These are phyloP conservation scores for Lota lota DNA, from an alignment of 2,113 vertebrate species.

Conservation along the genomic window DNA sequence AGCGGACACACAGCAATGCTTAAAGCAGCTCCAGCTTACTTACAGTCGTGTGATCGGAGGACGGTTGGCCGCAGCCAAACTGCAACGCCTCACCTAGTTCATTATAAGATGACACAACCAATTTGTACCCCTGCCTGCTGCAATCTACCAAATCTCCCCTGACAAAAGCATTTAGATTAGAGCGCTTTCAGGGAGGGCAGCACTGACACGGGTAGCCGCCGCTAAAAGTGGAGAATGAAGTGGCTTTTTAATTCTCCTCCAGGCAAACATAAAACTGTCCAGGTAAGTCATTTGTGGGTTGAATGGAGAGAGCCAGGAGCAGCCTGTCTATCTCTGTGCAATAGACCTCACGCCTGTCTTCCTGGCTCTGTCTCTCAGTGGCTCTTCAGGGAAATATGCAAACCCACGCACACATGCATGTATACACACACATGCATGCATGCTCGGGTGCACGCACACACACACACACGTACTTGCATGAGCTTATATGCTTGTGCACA, in stretches of 20 bases:
- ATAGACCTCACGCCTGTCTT: slow-evolving; percentile 1
- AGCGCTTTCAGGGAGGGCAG: slow-evolving; percentile 67
- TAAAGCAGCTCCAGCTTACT: too few species aligned
- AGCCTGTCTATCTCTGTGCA: slow-evolving; percentile 40
- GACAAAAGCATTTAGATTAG: slow-evolving; percentile 82
- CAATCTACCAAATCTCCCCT: slow-evolving; percentile 80
- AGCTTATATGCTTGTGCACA: neutral
- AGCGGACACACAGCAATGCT: too few species aligned
- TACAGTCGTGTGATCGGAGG: slow-evolving; percentile 72
- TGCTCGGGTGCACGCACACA: slow-evolving; percentile 16
- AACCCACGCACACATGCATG: neutral
- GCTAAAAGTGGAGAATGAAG: slow-evolving; percentile 71
- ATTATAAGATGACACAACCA: slow-evolving; percentile 82
- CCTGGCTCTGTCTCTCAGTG: neutral
- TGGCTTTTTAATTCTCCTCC: slow-evolving; percentile 78
- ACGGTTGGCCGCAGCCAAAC: slow-evolving; percentile 73
- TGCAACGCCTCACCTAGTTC: slow-evolving; percentile 77
- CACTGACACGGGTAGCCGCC: slow-evolving; percentile 67
- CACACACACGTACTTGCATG: slow-evolving; percentile 12
- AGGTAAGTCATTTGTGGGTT: slow-evolving; percentile 76
- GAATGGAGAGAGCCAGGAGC: slow-evolving; percentile 59
- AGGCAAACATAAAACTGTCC: slow-evolving; percentile 79
- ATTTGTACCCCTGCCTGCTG: slow-evolving; percentile 76
- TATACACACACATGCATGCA: neutral
- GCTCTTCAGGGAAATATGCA: neutral